Conservation (phyloP, 2,888 invertebrate genomes). For the Protonemura montana region DNA sequence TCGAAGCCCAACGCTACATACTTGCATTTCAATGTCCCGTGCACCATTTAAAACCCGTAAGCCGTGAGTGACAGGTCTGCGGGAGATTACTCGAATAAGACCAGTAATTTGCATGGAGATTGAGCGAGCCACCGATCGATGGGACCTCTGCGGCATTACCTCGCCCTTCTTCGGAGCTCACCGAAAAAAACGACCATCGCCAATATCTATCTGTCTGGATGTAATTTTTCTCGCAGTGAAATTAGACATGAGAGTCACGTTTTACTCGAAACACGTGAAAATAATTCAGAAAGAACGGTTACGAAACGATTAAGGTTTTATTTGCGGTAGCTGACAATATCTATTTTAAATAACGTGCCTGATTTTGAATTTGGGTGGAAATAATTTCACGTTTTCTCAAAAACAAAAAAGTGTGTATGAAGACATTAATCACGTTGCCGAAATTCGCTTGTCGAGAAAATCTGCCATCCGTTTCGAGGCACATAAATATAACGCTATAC, state of each 20-base stretch:
- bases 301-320: not conserved
- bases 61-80: constrained; percentile 9
- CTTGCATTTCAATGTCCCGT: not conserved
- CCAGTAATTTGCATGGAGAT: constrained; percentile 35
- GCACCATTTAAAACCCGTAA: not conserved
- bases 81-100: constrained; percentile 30
- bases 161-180: not conserved
- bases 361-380: not conserved
- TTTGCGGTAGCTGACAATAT: not conserved
- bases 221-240: not conserved
- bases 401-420: not conserved
- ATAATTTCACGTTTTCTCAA: not conserved
- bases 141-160: not conserved
- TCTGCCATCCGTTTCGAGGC: not conserved
- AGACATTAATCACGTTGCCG: not conserved
- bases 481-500: not conserved
- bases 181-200: not conserved
- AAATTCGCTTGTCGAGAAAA: constrained; percentile 5
- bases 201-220: not conserved
- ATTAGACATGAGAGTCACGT: not conserved
- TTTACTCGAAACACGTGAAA: not conserved
- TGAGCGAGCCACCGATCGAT: constrained; percentile 17
- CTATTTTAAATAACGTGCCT: not conserved
- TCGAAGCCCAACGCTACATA: not conserved
- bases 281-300: not conserved